Percentiles rank a stretch among this genome's conserved stretches.
These are phyloP conservation scores for Ectobius pallidus DNA, from an alignment of 2,888 invertebrate genomes.

Conservation along the genomic window DNA sequence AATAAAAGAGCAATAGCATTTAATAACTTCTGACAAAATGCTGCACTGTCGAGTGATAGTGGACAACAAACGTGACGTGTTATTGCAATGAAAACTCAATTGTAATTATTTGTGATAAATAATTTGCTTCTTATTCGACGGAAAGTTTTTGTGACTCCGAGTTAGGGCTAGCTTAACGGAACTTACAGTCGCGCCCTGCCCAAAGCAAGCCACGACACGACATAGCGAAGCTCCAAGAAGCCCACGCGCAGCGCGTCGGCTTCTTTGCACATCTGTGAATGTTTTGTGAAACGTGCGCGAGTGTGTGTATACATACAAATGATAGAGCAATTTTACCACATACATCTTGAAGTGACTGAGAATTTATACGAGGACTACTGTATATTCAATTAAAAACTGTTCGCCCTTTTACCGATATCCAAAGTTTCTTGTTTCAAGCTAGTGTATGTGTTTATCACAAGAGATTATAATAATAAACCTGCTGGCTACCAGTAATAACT, in stretches of 20 bases:
- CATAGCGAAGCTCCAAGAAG: slow-evolving; percentile 5
- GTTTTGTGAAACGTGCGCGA: slow-evolving; percentile 36
- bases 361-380: background rate
- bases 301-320: slow-evolving; percentile 17
- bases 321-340: slow-evolving; percentile 1
- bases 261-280: slow-evolving; percentile 38
- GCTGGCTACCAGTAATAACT: slow-evolving; percentile 18
- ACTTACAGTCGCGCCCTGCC: slow-evolving; percentile 8
- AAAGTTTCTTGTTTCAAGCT: background rate
- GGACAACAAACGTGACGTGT: slow-evolving; percentile 5
- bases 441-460: slow-evolving; percentile 17
- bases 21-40: background rate
- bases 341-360: slow-evolving; percentile 31
- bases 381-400: slow-evolving; percentile 5
- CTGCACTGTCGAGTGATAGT: slow-evolving; percentile 7
- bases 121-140: background rate
- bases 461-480: background rate
- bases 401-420: background rate
- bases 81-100: slow-evolving; percentile 3
- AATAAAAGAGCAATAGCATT: background rate
- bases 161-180: background rate
- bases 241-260: slow-evolving; percentile 20
- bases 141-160: background rate
- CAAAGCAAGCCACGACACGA: slow-evolving; percentile 6
- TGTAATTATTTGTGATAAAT: no score